Percentiles rank a stretch among this genome's conserved stretches.
phyloP scores from a whole-genome alignment of 2,888 invertebrate species.

The Rhogogaster chlorosoma region DNA sequence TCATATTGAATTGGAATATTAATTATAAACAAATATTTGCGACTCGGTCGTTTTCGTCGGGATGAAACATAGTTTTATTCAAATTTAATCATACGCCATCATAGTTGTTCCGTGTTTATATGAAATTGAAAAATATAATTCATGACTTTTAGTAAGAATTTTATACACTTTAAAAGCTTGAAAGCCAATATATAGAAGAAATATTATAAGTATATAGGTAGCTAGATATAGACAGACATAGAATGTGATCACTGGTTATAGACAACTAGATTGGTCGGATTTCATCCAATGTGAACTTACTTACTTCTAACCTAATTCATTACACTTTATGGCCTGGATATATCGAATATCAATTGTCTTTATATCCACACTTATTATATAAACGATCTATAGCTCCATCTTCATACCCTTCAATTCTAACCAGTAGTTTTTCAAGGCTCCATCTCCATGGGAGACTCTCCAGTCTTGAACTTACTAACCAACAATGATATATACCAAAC shows the following conservation, averaged over 20 bases:
- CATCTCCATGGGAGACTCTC: slow-evolving; percentile 10
- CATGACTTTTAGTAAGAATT: slow-evolving; percentile 27
- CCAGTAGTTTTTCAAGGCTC: slow-evolving; percentile 18
- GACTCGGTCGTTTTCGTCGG: not conserved
- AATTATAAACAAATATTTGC: not conserved
- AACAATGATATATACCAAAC: not conserved
- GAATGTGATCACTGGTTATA: slow-evolving; percentile 58
- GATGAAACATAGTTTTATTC: not conserved
- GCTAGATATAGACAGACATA: slow-evolving; percentile 39
- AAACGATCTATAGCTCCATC: not conserved
- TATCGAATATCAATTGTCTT: not conserved
- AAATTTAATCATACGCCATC: slow-evolving; percentile 6
- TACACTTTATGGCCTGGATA: slow-evolving; percentile 45
- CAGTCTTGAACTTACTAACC: slow-evolving; percentile 20
- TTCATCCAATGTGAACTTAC: slow-evolving; percentile 58
- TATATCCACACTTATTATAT: not conserved
- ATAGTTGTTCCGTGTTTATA: slow-evolving; percentile 13
- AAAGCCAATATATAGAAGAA: slow-evolving; percentile 32
- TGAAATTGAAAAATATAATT: slow-evolving; percentile 27
- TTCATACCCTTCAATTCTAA: not conserved
- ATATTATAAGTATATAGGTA: slow-evolving; percentile 32
- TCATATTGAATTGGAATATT: not conserved
- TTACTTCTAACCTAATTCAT: slow-evolving; percentile 54
- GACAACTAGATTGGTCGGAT: slow-evolving; percentile 76
- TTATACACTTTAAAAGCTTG: not conserved